phyloP scores from a whole-genome alignment of 2,797 vertebrate species.

The Aeoliscus strigatus region DNA sequence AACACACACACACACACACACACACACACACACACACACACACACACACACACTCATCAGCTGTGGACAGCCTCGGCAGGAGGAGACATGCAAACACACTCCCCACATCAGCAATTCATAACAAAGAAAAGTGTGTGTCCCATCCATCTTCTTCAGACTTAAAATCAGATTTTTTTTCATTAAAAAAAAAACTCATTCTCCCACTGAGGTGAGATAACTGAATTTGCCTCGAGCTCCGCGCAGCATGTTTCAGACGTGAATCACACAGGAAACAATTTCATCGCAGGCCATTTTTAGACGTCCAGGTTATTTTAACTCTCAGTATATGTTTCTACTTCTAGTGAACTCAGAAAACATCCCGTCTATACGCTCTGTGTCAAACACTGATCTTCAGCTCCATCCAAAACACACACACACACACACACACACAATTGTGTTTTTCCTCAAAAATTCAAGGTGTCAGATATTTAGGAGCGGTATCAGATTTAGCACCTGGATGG shows the following conservation, averaged over 20 bases:
- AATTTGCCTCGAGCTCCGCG: too few species aligned
- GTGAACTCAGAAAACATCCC: too few species aligned
- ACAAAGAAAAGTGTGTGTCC: not conserved
- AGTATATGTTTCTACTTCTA: too few species aligned
- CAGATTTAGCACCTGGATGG: conserved; percentile 49
- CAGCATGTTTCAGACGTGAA: too few species aligned
- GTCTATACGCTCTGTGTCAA: too few species aligned
- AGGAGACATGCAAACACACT: conserved; percentile 8
- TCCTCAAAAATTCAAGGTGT: conserved; percentile 70
- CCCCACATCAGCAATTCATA: conserved; percentile 7
- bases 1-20: conserved; percentile 17
- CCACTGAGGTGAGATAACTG: not conserved
- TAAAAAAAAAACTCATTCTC: not conserved
- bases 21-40: conserved; percentile 14
- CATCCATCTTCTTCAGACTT: conserved; percentile 1
- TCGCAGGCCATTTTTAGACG: too few species aligned
- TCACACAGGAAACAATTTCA: too few species aligned
- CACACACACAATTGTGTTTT: too few species aligned
- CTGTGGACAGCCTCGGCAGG: conserved; percentile 11
- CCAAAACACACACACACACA: too few species aligned
- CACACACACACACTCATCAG: conserved; percentile 15
- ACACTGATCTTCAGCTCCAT: too few species aligned
- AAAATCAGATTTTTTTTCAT: not conserved
- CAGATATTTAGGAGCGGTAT: conserved; percentile 56
- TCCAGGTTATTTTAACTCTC: too few species aligned